Conservation (phyloP, 2,888 invertebrate genomes). For the Cerceris rybyensis region DNA sequence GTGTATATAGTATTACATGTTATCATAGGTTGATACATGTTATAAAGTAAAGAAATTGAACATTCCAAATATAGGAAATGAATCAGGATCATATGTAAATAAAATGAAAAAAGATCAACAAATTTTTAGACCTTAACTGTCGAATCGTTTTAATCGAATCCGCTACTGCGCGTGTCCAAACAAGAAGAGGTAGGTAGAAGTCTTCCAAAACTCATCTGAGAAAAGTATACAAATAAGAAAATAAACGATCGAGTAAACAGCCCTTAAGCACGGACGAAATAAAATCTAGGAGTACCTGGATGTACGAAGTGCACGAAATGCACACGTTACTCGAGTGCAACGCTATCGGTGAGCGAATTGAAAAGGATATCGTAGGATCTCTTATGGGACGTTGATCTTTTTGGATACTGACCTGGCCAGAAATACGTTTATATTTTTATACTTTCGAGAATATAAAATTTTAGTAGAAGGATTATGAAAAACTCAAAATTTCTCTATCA, state of each 20-base stretch:
- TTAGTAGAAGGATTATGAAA: background rate
- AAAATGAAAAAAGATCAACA: too few species aligned
- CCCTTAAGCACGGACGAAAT: background rate
- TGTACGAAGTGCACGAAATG: background rate
- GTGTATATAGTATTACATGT: too few species aligned
- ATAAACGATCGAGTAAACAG: conserved; percentile 28
- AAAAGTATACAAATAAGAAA: conserved; percentile 32
- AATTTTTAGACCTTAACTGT: conserved; percentile 28
- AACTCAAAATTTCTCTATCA: background rate
- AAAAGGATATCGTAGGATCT: background rate
- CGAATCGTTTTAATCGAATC: conserved; percentile 48
- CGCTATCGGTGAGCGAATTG: background rate
- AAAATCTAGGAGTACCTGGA: conserved; percentile 10
- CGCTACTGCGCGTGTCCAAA: conserved; percentile 27
- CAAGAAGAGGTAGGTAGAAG: background rate
- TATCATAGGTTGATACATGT: too few species aligned
- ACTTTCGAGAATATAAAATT: background rate
- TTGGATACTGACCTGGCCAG: background rate
- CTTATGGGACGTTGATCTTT: background rate
- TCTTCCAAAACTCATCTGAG: conserved; percentile 37
- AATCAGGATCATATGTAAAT: background rate
- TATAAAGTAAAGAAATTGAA: too few species aligned
- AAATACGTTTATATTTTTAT: background rate
- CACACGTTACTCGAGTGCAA: background rate
- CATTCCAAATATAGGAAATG: background rate